Percentiles rank a stretch among this genome's conserved stretches.
Evolutionary conservation across 1,140 invertebrate species (phyloP).

Genomic region (Callitettix versicolor): DNA sequence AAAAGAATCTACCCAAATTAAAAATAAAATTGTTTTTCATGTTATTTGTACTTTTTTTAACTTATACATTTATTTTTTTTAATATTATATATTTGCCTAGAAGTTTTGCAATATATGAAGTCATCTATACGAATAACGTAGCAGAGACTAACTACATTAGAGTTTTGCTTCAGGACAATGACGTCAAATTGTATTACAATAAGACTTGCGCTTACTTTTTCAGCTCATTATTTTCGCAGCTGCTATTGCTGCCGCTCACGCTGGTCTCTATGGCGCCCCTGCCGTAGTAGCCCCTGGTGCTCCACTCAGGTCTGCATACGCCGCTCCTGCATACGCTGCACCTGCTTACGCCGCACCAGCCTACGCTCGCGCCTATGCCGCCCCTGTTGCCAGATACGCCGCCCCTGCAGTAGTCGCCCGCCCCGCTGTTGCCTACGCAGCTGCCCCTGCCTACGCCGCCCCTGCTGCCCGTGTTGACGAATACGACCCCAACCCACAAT

Average conservation of each 20-base stretch:
- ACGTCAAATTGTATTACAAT: no score
- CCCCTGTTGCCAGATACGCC: constrained; percentile 11
- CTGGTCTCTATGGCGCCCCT: constrained; percentile 25
- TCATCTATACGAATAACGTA: no score
- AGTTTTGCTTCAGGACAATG: no score
- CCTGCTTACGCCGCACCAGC: constrained; percentile 19
- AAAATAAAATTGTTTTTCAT: no score
- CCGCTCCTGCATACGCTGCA: constrained; percentile 15
- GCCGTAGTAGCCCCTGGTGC: constrained; percentile 23
- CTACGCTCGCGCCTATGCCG: constrained; percentile 13
- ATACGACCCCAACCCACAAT: constrained; percentile 31
- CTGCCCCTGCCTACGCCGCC: constrained; percentile 15
- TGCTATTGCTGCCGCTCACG: constrained; percentile 27
- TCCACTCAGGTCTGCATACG: constrained; percentile 11
- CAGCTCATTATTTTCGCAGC: constrained; percentile 30
- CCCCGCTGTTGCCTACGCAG: constrained; percentile 9
- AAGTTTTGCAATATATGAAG: no score
- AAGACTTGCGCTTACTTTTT: no score
- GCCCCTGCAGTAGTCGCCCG: constrained; percentile 4
- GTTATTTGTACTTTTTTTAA: no score
- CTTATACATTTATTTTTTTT: no score
- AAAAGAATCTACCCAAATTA: no score
- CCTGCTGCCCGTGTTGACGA: constrained; percentile 15
- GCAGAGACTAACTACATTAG: no score
- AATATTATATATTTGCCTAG: no score